Evolutionary conservation across 2,797 vertebrate genomes (phyloP).

Genomic region (Pogonophryne albipinna): DNA sequence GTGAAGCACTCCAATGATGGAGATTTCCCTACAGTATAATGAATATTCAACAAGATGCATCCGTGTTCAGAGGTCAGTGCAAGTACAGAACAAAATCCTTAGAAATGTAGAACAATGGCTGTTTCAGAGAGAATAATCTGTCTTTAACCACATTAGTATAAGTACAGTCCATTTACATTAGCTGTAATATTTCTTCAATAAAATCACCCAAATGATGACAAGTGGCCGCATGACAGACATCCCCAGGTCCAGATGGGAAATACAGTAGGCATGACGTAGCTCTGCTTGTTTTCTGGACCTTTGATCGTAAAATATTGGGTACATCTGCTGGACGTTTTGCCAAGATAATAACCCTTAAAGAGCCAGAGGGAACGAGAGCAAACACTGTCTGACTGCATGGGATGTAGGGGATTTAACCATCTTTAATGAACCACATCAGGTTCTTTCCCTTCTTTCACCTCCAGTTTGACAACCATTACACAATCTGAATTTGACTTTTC

Average conservation of each 20-base stretch:
- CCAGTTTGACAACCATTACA: slow-evolving; percentile 29
- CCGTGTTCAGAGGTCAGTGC: slow-evolving; percentile 29
- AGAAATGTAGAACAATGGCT: slow-evolving; percentile 47
- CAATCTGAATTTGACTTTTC: slow-evolving; percentile 30
- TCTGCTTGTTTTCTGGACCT: slow-evolving; percentile 47
- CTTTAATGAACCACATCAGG: slow-evolving; percentile 54
- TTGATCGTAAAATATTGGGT: slow-evolving; percentile 65
- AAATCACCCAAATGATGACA: slow-evolving; percentile 41
- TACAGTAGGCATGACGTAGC: slow-evolving; percentile 46
- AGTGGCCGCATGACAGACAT: slow-evolving; percentile 46
- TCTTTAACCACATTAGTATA: slow-evolving; percentile 22
- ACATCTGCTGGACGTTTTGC: slow-evolving; percentile 60
- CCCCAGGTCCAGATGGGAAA: slow-evolving; percentile 59
- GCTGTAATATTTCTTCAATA: slow-evolving; percentile 24
- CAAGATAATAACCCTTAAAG: slow-evolving; percentile 33
- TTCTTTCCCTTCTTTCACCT: slow-evolving; percentile 47
- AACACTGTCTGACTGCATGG: slow-evolving; percentile 43
- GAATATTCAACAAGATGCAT: slow-evolving; percentile 43
- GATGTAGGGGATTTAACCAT: slow-evolving; percentile 36
- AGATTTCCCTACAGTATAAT: slow-evolving; percentile 54
- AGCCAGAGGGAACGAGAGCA: slow-evolving; percentile 38
- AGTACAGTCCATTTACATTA: too few relatives aligned
- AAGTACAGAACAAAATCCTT: slow-evolving; percentile 33
- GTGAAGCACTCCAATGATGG: slow-evolving; percentile 24
- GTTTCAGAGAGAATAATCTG: slow-evolving; percentile 35